phyloP scores from a whole-genome alignment of 2,113 vertebrate species.

The Uria lomvia region DNA sequence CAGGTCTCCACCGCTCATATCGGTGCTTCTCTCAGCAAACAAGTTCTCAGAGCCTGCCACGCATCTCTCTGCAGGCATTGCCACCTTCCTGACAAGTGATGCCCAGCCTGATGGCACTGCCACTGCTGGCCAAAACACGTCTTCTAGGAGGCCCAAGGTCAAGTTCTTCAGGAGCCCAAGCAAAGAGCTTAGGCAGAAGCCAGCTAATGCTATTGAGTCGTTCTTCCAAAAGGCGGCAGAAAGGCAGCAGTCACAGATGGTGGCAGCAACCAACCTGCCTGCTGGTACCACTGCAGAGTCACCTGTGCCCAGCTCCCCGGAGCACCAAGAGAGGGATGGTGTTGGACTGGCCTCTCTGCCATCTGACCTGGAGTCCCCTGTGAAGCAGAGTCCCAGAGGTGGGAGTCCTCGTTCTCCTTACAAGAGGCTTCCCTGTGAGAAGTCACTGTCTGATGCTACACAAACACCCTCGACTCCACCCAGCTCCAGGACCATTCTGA shows the following conservation, averaged over 20 bases:
- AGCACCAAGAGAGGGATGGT: neutral
- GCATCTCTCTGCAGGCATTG: constrained; percentile 73
- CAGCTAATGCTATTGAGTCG: constrained; percentile 75
- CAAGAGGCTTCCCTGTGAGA: neutral
- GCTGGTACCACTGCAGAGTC: neutral
- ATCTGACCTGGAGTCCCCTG: constrained; percentile 6
- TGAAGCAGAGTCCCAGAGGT: neutral
- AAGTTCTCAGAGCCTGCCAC: constrained; percentile 81
- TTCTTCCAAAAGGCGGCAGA: constrained; percentile 84
- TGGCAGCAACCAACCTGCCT: neutral
- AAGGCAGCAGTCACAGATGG: constrained; percentile 63
- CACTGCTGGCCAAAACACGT: neutral
- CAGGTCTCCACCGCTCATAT: constrained; percentile 88
- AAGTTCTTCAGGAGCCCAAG: constrained; percentile 54
- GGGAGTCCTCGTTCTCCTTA: neutral
- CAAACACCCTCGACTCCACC: neutral
- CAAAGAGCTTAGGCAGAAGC: constrained; percentile 55
- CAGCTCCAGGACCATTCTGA: neutral
- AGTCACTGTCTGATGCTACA: neutral
- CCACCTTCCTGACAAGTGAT: constrained; percentile 80
- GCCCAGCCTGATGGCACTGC: neutral
- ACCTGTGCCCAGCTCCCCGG: neutral
- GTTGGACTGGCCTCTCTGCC: constrained; percentile 4
- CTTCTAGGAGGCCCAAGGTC: constrained; percentile 38
- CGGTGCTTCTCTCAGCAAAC: constrained; percentile 84